Conservation (phyloP, 1,140 invertebrate species). For the Scylla paramamosain region DNA sequence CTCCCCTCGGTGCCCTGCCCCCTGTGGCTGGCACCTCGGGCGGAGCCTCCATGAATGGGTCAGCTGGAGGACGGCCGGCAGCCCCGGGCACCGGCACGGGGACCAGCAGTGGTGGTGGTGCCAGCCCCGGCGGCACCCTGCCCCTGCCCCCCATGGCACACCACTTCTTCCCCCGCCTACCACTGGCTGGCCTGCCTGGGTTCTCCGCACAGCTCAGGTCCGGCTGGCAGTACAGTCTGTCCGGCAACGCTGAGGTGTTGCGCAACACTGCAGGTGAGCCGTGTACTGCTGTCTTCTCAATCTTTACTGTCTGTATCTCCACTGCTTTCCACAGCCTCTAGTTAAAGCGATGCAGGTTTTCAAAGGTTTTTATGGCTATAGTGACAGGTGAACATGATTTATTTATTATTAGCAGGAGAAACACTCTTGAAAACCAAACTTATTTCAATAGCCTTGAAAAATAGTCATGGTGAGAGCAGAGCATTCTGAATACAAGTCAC, state of each 20-base stretch:
- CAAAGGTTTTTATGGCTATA: too few relatives aligned
- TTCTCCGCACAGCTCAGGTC: slow-evolving; percentile 73
- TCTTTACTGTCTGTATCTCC: neutral
- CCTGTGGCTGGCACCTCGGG: neutral
- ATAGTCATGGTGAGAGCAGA: too few relatives aligned
- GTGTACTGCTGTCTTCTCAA: neutral
- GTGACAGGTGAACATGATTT: too few relatives aligned
- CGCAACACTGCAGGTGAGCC: slow-evolving; percentile 70
- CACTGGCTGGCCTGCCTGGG: slow-evolving; percentile 63
- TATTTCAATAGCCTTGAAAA: too few relatives aligned
- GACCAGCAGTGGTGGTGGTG: neutral
- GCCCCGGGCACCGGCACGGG: neutral
- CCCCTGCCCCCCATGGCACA: slow-evolving; percentile 46
- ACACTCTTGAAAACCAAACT: too few relatives aligned
- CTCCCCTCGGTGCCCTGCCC: neutral
- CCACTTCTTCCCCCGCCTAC: slow-evolving; percentile 68
- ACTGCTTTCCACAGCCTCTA: neutral
- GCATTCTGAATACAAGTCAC: too few relatives aligned
- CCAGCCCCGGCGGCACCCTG: slow-evolving; percentile 19
- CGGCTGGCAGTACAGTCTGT: slow-evolving; percentile 77
- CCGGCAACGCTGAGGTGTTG: slow-evolving; percentile 76
- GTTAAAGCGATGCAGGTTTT: too few relatives aligned
- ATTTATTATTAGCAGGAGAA: too few relatives aligned
- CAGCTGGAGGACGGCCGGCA: slow-evolving; percentile 29
- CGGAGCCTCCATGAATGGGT: slow-evolving; percentile 46